These are phyloP conservation scores for Cotesia congregata DNA, from an alignment of 2,888 invertebrate species.

Conservation along the genomic window DNA sequence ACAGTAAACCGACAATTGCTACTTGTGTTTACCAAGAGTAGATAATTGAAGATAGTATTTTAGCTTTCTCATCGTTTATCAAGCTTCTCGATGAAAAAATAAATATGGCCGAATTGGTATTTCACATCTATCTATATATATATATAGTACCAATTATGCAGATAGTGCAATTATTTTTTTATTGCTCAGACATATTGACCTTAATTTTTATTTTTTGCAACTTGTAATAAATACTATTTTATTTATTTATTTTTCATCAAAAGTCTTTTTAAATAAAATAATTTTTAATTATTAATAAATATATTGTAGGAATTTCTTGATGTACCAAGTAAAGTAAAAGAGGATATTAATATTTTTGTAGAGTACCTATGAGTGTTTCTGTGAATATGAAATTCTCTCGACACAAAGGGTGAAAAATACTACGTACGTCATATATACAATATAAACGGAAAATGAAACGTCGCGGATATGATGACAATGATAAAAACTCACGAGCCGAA, in stretches of 20 bases:
- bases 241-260: neutral
- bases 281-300: neutral
- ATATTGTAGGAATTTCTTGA: neutral
- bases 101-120: too few relatives aligned
- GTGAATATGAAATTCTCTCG: slow-evolving; percentile 37
- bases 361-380: slow-evolving; percentile 20
- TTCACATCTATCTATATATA: neutral
- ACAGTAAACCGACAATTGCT: slow-evolving; percentile 22
- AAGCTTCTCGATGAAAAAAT: neutral
- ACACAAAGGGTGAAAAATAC: slow-evolving; percentile 28
- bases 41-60: slow-evolving; percentile 35
- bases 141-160: neutral
- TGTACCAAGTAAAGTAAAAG: neutral
- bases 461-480: slow-evolving; percentile 33
- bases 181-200: neutral
- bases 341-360: slow-evolving; percentile 10
- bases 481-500: slow-evolving; percentile 36
- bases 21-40: slow-evolving; percentile 38
- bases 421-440: slow-evolving; percentile 11
- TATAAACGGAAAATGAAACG: slow-evolving; percentile 17
- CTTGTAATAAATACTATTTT: neutral
- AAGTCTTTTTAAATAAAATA: neutral
- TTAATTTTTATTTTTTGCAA: neutral
- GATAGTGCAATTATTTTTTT: neutral
- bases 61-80: slow-evolving; percentile 25